Evolutionary conservation across 2,888 invertebrate genomes (phyloP).

Genomic region (Osedax fenrisi): DNA sequence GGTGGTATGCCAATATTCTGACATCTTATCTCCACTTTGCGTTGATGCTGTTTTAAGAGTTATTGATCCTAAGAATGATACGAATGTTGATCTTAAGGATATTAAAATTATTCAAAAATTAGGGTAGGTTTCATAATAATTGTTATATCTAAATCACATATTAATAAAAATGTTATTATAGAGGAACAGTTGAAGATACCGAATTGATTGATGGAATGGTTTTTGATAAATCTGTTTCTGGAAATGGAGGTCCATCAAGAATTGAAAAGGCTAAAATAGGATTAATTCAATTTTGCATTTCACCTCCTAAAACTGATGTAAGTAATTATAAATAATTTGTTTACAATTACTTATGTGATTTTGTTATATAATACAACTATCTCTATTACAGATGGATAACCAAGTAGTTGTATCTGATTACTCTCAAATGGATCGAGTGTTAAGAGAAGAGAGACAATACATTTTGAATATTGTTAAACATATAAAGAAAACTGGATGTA

Average conservation of each 20-base stretch:
- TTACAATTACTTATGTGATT: background rate
- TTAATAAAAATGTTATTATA: too few relatives aligned
- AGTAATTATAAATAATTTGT: slow-evolving; percentile 32
- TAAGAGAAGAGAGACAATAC: slow-evolving; percentile 91
- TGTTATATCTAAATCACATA: too few relatives aligned
- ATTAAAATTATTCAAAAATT: slow-evolving; percentile 92
- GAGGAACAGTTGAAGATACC: slow-evolving; percentile 89
- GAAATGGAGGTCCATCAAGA: slow-evolving; percentile 74
- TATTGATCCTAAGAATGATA: slow-evolving; percentile 59
- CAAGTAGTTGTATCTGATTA: slow-evolving; percentile 80
- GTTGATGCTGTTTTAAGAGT: slow-evolving; percentile 88
- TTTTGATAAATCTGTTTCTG: slow-evolving; percentile 74
- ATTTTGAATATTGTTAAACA: slow-evolving; percentile 96
- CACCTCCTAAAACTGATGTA: slow-evolving; percentile 89
- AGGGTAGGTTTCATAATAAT: slow-evolving; percentile 56
- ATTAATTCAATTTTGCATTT: slow-evolving; percentile 96
- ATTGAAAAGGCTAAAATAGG: slow-evolving; percentile 96
- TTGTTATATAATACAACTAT: background rate
- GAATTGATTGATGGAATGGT: slow-evolving; percentile 88
- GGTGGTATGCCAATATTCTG: slow-evolving; percentile 95
- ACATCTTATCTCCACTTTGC: slow-evolving; percentile 83
- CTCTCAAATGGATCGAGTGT: slow-evolving; percentile 95
- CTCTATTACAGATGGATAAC: slow-evolving; percentile 50
- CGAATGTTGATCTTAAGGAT: slow-evolving; percentile 74
- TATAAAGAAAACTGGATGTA: slow-evolving; percentile 95